Evolutionary conservation across 1,140 invertebrate species (phyloP), one percentile per base, ranked within the genome.

Genomic region (Homalodisca vitripennis): DNA sequence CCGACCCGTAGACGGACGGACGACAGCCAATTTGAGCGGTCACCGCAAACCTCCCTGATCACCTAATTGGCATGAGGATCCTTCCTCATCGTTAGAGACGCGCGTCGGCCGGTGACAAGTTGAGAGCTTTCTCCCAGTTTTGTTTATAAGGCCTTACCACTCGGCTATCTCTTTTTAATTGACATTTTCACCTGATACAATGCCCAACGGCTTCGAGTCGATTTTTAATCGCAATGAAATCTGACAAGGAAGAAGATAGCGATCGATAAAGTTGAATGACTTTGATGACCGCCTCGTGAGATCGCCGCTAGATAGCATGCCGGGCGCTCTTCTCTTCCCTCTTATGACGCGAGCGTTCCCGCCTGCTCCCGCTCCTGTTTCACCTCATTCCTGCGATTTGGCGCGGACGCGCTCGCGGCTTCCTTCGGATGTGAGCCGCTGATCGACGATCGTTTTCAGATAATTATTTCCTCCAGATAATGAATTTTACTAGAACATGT

Each of bases 251-350:
- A 60, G 55, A 60, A 26, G 55, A 60, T 60, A 60, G 55, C 55
- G 55, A 60, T 60, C 55, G 55, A 60, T 24, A 60, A 51, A 60
- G 55, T 60, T 60, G 55, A 60, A 60, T 60, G 55, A 60, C 55
- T 60, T 60, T 60, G 55, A 60, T 60, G 55, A 60, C 55, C 55
- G 24, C 22, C 24, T 60, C 55, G 55, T 60, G 55, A 60, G 55
- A 60, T 60, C 10, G 55, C 10, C 55, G 48, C 14, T 22, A 12
- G 55, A 60, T 60, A 60, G 55, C 26, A 24, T 24, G 6, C 12
- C 48, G 6, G 22, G 24, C 55, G 22, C 22, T 60, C 22, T 6
- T 20, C 48, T 6, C 48, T 6, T 24, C 22, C 13, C 55, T 51
- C 48, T 51, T 51, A 51, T 51, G 48, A 51, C 48, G 22, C 48